Evolutionary conservation across 2,888 invertebrate genomes (phyloP).

Genomic region (Patella ulyssiponensis): DNA sequence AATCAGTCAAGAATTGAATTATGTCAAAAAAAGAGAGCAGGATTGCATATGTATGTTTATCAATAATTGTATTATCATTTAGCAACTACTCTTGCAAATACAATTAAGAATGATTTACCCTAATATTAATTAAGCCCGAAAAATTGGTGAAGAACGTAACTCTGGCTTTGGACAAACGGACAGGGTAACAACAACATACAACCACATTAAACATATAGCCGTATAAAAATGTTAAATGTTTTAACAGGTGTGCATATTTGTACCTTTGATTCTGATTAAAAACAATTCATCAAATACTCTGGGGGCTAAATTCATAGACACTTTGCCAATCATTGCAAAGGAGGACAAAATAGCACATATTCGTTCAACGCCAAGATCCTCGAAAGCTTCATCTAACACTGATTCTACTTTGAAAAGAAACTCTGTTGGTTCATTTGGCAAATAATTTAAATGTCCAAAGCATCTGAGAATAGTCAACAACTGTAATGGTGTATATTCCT

Average conservation of each 20-base stretch:
- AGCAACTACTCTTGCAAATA: no score
- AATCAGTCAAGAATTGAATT: no score
- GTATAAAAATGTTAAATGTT: not conserved
- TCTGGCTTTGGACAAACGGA: no score
- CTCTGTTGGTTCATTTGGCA: conserved; percentile 73
- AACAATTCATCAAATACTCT: conserved; percentile 78
- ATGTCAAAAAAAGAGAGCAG: no score
- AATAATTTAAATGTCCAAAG: conserved; percentile 78
- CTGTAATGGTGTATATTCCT: conserved; percentile 75
- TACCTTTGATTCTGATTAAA: conserved; percentile 76
- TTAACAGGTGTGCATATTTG: conserved; percentile 40
- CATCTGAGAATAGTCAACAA: conserved; percentile 77
- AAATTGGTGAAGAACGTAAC: no score
- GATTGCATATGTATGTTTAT: no score
- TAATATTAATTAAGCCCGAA: no score
- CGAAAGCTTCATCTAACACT: conserved; percentile 76
- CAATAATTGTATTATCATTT: no score
- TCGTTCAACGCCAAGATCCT: conserved; percentile 76
- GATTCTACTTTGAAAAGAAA: conserved; percentile 78
- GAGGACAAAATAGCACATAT: conserved; percentile 78
- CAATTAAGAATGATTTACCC: no score
- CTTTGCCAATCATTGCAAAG: conserved; percentile 78
- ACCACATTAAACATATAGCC: not conserved
- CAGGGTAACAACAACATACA: no score
- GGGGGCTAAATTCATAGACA: conserved; percentile 77